Base-by-base conservation (phyloP, 2,113 vertebrate species). In the Psittacus erithacus region DNA sequence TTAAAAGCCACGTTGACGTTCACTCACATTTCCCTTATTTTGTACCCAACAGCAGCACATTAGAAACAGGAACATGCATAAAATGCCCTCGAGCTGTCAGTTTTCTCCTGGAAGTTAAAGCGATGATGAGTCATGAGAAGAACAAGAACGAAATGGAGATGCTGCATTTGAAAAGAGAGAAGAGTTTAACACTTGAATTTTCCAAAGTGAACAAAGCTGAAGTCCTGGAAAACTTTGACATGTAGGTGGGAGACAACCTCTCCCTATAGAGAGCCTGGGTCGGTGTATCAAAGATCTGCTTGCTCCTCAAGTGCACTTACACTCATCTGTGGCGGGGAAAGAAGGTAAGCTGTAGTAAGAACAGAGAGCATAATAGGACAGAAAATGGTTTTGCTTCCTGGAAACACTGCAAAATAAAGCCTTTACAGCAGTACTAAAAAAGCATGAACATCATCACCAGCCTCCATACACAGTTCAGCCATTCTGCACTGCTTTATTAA, bases 401-500 rank as follows among this genome's bases (percentile, higher is more conserved):
- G 91, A 96, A 95, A 47, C 33, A 33, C 7, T 63, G 67, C 73
- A 89, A 78, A 70, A 87, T 39, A 64, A 82, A 69, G 44, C 71
- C 50, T 69, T 67, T 81, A 55, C 67, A 86, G 38, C 64, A 43
- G 52, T 15, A 16, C 39, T 44, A n/a, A 62, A 86, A 57, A 75
- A 50, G 13, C 47, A 25, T 1, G 2, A 35, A 75, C 2, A 4
- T 84, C 74, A 87, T 60, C 79, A 43, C 24, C 50, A 82, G 62
- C 50, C 47, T 75, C 67, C 57, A 17, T 13, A 29, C 25, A 79
- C 59, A 92, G 59, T 49, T 70, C 70, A 86, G 75, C 75, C 46
- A 47, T 88, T 71, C 84, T 43, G n/a, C 47, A 28, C 38, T 23
- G 73, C 84, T 92, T 96, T 93, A 93, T 93, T 95, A 84, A 97